These are phyloP conservation scores for Tangara arthus DNA, from an alignment of 2,797 vertebrate species.

Conservation along the genomic window DNA sequence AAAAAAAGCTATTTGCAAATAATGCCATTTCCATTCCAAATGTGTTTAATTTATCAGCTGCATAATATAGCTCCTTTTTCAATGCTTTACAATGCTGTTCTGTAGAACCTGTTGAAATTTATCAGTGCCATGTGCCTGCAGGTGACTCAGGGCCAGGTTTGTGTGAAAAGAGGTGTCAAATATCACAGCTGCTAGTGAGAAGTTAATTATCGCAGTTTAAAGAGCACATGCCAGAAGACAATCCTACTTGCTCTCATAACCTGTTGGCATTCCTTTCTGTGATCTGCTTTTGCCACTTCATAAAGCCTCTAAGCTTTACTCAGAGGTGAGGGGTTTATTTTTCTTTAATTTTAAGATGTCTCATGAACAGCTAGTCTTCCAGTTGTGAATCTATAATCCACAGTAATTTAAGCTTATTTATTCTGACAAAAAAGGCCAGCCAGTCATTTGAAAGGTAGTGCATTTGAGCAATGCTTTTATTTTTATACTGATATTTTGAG, in stretches of 20 bases:
- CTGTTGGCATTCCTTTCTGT: constrained; percentile 10
- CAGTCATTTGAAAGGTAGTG: neutral
- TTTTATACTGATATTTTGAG: neutral
- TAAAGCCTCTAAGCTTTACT: neutral
- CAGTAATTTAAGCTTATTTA: neutral
- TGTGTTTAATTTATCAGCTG: neutral
- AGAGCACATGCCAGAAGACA: constrained; percentile 20
- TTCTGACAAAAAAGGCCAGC: neutral
- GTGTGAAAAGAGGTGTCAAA: neutral
- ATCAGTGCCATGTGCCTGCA: neutral
- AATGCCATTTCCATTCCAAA: constrained; percentile 44
- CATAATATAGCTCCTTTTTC: neutral
- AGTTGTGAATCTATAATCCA: neutral
- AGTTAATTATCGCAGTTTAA: constrained; percentile 51
- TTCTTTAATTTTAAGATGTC: neutral
- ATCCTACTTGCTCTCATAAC: neutral
- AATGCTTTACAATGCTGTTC: neutral
- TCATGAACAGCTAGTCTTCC: neutral
- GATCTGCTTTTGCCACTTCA: neutral
- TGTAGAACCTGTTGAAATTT: constrained; percentile 23
- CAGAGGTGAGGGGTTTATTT: neutral
- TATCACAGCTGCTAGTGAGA: neutral
- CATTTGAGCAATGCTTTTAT: neutral
- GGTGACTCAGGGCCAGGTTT: neutral
- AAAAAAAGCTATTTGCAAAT: constrained; percentile 49